Evolutionary conservation across 2,113 vertebrate genomes (phyloP).

Genomic region (Sceloporus tristichus): DNA sequence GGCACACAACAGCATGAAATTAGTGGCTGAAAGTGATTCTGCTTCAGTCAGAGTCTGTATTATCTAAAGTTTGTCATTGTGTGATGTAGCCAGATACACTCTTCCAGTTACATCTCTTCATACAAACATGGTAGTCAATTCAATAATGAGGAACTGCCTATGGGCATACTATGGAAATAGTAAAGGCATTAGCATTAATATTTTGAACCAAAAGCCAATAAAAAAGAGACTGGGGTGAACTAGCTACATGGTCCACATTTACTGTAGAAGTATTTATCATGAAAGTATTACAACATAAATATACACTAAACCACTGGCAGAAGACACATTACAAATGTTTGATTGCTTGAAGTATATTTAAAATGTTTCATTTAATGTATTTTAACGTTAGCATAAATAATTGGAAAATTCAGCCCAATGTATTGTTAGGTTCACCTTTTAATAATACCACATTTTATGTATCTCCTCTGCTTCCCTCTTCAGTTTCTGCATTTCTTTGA

Average conservation of each 20-base stretch:
- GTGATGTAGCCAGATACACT: not conserved
- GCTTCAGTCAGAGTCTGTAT: not conserved
- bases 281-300: slow-evolving; percentile 8
- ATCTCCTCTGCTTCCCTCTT: slow-evolving; percentile 9
- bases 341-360: not conserved
- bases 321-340: not conserved
- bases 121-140: not conserved
- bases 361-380: not conserved
- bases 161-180: not conserved
- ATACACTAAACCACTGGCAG: not conserved
- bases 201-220: not conserved
- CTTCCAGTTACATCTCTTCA: not conserved
- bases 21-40: not conserved
- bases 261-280: not conserved
- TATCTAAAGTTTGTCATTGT: not conserved
- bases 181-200: not conserved
- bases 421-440: slow-evolving; percentile 17
- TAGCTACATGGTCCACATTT: not conserved
- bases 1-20: not conserved
- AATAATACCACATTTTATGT: slow-evolving; percentile 1
- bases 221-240: not conserved
- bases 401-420: not conserved
- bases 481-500: slow-evolving; percentile 15
- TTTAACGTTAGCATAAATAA: slow-evolving; percentile 1
- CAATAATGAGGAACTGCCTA: not conserved